These are phyloP conservation scores for Drosophila hydei DNA, from an alignment of 1,140 invertebrate species.

Conservation along the genomic window DNA sequence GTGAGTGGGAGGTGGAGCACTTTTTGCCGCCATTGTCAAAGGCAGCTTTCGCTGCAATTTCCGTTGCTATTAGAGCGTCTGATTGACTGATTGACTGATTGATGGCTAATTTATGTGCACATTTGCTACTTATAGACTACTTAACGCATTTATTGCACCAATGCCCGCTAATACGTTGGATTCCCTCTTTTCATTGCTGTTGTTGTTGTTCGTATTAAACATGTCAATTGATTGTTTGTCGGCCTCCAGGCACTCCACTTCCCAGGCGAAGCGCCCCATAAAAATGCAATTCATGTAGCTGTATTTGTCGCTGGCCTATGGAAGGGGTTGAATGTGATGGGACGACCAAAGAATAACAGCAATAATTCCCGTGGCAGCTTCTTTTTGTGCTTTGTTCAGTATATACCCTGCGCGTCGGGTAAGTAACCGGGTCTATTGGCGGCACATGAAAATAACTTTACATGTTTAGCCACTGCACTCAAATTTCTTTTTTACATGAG, in stretches of 20 bases:
- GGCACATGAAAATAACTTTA: no score
- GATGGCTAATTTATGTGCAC: no score
- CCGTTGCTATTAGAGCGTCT: constrained; percentile 1
- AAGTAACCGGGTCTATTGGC: background rate
- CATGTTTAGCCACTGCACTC: no score
- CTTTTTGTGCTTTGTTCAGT: constrained; percentile 35
- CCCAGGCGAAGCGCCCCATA: background rate
- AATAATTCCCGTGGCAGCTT: constrained; percentile 40
- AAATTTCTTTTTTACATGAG: no score
- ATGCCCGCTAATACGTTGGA: no score
- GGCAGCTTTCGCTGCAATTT: background rate
- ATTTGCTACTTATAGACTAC: background rate
- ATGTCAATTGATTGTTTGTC: constrained; percentile 27
- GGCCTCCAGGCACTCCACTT: constrained; percentile 1
- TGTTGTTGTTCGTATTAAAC: constrained; percentile 11
- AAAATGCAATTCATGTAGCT: constrained; percentile 25
- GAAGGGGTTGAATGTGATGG: no score
- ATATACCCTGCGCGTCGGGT: background rate
- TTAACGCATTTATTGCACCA: constrained; percentile 10
- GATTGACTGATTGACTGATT: constrained; percentile 16
- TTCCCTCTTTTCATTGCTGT: no score
- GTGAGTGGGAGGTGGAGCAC: no score
- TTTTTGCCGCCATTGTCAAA: constrained; percentile 46
- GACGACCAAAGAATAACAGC: constrained; percentile 6
- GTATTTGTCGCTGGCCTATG: no score